Evolutionary conservation across 2,113 vertebrate species (phyloP).

Genomic region (Hippopotamus amphibius): DNA sequence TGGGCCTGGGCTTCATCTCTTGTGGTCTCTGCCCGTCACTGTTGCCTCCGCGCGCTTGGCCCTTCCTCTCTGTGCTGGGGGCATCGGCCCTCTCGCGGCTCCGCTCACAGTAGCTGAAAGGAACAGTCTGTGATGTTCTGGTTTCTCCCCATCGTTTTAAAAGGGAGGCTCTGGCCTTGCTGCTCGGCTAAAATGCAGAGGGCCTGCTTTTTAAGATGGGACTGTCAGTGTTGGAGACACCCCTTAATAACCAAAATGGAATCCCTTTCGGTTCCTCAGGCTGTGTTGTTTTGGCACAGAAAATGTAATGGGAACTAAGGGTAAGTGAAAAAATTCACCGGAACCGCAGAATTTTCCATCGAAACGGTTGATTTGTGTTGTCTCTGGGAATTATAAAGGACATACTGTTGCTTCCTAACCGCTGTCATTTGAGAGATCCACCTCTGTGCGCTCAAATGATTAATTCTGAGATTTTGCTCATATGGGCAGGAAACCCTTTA

Average conservation of each 20-base stretch:
- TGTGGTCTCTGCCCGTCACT: too few relatives aligned
- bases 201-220: not conserved
- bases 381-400: not conserved
- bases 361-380: not conserved
- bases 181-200: not conserved
- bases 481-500: not conserved
- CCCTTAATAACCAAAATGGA: not conserved
- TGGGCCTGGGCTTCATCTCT: rapidly evolving
- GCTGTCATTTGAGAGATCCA: not conserved
- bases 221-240: not conserved
- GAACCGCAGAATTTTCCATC: not conserved
- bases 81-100: not conserved
- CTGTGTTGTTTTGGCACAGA: not conserved
- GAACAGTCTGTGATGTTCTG: not conserved
- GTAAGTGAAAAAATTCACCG: not conserved
- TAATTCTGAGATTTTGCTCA: not conserved
- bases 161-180: not conserved
- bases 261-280: not conserved
- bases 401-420: not conserved
- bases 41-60: rapidly evolving
- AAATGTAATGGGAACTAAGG: not conserved
- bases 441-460: not conserved
- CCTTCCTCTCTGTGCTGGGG: rapidly evolving
- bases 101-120: not conserved
- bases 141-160: not conserved